Conservation (phyloP, 2,888 invertebrate genomes). For the Agrilus biguttatus region DNA sequence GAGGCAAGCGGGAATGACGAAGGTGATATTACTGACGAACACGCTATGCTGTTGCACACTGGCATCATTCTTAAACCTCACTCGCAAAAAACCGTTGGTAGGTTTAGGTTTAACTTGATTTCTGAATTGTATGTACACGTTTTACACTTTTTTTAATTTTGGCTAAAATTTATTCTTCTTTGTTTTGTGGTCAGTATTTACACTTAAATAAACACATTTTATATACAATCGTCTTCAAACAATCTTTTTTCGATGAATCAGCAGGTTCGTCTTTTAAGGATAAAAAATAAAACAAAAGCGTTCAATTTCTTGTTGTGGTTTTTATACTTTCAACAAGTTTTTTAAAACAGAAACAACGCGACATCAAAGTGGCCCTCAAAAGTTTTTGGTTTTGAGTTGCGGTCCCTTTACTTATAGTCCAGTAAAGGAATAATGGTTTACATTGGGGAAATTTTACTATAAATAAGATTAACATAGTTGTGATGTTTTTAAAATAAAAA, state of each 20-base stretch:
- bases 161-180: not conserved
- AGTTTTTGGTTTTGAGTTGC: no score
- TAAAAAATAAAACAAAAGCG: no score
- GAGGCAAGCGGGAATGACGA: conserved; percentile 45
- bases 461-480: no score
- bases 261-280: no score
- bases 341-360: no score
- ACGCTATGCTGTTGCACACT: conserved; percentile 47
- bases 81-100: conserved; percentile 27
- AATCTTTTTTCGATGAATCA: not conserved
- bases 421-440: no score
- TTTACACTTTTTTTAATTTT: not conserved
- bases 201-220: not conserved
- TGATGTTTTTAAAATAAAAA: no score
- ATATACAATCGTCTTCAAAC: not conserved
- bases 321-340: no score
- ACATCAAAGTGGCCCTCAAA: no score
- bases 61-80: conserved; percentile 30
- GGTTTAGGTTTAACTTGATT: conserved; percentile 20
- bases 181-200: not conserved
- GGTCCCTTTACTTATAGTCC: no score
- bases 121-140: not conserved
- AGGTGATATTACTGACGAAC: conserved; percentile 57
- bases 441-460: no score
- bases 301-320: no score